phyloP scores from a whole-genome alignment of 2,113 vertebrate genomes.

The Dasyurus viverrinus region DNA sequence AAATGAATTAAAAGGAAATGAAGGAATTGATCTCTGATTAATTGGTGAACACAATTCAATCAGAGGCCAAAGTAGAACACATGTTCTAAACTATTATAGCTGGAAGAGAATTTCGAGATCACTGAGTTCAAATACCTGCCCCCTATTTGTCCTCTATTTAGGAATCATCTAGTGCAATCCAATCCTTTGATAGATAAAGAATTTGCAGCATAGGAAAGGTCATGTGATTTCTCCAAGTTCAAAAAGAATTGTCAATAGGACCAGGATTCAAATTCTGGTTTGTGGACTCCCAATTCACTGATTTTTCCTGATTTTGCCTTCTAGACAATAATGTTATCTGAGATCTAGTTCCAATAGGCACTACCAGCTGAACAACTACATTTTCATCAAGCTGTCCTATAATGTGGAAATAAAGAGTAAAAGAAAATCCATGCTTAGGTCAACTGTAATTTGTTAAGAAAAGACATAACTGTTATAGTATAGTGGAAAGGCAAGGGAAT shows the following conservation, averaged over 20 bases:
- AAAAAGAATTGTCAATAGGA: neutral
- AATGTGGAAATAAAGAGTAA: neutral
- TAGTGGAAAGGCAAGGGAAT: too few relatives aligned
- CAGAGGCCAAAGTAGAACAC: neutral
- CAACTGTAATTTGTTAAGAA: too few relatives aligned
- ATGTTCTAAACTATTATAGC: neutral
- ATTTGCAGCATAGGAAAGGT: neutral
- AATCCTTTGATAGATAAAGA: neutral
- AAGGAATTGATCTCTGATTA: neutral
- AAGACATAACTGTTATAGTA: too few relatives aligned
- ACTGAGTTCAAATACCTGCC: neutral
- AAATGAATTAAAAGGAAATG: neutral
- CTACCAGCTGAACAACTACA: neutral
- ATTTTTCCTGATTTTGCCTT: neutral
- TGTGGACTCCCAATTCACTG: neutral
- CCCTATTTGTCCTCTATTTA: neutral
- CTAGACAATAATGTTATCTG: neutral
- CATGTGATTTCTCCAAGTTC: neutral
- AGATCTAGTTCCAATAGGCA: neutral
- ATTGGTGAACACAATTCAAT: neutral
- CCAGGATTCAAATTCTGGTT: neutral
- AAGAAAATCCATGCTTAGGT: neutral
- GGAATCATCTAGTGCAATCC: neutral
- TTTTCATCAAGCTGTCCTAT: neutral
- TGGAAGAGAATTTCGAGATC: neutral